Conservation (phyloP, 2,113 vertebrate species). For the Setophaga kirtlandii region DNA sequence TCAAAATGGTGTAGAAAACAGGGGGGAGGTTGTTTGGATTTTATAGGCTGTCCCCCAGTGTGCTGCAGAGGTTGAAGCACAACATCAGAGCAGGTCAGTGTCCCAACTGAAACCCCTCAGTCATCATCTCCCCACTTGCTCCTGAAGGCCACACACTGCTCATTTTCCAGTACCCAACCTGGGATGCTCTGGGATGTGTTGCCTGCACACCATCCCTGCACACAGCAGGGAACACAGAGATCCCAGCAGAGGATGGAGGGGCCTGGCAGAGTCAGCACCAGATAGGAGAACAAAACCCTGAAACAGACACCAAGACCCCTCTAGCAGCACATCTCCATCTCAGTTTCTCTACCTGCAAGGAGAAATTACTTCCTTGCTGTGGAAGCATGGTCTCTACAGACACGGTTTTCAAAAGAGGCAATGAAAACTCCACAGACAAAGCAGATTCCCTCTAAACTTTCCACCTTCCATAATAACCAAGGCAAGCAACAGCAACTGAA, state of each 20-base stretch:
- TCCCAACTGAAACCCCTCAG: background rate
- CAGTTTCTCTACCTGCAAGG: background rate
- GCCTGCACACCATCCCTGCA: background rate
- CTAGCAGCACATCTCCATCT: background rate
- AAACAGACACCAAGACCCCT: rapidly evolving
- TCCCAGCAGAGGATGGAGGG: background rate
- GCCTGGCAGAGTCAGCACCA: background rate
- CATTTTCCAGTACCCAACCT: background rate
- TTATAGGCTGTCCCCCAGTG: background rate
- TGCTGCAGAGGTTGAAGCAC: background rate
- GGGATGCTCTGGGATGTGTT: background rate
- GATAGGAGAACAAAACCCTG: background rate
- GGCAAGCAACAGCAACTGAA: background rate
- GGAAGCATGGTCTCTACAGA: background rate
- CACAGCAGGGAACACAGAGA: background rate
- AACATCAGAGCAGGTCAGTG: background rate
- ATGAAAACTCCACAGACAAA: background rate
- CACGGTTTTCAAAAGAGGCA: background rate
- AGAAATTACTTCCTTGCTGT: background rate
- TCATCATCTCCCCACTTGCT: background rate
- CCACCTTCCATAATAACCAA: background rate
- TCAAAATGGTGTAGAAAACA: background rate
- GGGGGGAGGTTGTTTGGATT: background rate
- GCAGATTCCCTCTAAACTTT: background rate
- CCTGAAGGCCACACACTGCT: background rate